Base-by-base conservation (phyloP, 2,888 invertebrate genomes). In the Linnaemya tessellans region DNA sequence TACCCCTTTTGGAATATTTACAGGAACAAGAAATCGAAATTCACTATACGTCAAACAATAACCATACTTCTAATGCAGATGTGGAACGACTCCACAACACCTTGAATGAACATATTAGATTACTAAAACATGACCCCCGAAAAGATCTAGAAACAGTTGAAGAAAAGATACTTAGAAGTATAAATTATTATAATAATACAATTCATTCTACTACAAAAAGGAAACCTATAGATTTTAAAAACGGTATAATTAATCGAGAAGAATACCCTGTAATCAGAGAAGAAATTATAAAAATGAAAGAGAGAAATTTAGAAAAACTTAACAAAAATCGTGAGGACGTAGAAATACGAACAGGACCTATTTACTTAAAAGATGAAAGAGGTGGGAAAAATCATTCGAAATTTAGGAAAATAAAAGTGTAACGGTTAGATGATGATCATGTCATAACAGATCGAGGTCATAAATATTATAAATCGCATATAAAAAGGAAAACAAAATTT, bases 61-160 rank as follows among this genome's bases (percentile, higher is more conserved):
- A 30, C 30, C 30, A 30, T 5, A 30, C 30, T 5, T 30, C 30
- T 30, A 30, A 30, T 5, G 30, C 30, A 30, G 30, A 30, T 5
- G 30, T 30, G 30, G 30, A 30, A 30, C 30, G 30, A 5, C 30
- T 30, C 2, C 30, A 30, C 5, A 30, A 30, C 30, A 30, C 2
- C 25, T 0, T 30, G 30, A 58, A 58, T 58, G 30, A 30, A 58
- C 58, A 58, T 30, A 30, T 58, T 58, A 58, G 58, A 25, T 56
- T 56, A 56, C 56, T 56, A 25, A 56, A 56, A 56, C 25, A 22
- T 56, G 25, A 60, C 10, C 56, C 56, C 13, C 25, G 10, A 18
- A 84, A 82, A 64, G 78, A 87, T 62, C 51, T 46, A 11, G 87
- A 60, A 9, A 75, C 86, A 13, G 41, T 56, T 0, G 56, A 71